These are phyloP conservation scores for Nudaria mundana DNA, from an alignment of 2,888 invertebrate species.

Conservation along the genomic window DNA sequence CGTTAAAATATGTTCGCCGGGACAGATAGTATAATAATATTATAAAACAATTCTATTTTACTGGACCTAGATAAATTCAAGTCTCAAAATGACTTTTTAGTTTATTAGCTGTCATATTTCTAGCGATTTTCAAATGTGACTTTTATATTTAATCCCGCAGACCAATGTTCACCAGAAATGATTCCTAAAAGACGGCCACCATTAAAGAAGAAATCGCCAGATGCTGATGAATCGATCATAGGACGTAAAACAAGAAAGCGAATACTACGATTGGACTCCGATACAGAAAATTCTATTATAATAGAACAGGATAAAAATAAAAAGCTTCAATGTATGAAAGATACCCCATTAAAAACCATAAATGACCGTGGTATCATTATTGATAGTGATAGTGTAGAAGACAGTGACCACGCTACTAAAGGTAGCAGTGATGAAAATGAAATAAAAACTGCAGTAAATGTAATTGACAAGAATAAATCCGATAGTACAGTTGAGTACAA, in stretches of 20 bases:
- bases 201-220: constrained; percentile 31
- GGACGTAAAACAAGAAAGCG: constrained; percentile 57
- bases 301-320: constrained; percentile 56
- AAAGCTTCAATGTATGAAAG: constrained; percentile 58
- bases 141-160: constrained; percentile 20
- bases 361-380: constrained; percentile 11
- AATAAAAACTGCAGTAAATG: not conserved
- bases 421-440: not conserved
- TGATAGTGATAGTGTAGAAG: constrained; percentile 22
- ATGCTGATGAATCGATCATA: constrained; percentile 43
- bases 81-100: too few relatives aligned
- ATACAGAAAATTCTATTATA: constrained; percentile 67
- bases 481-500: constrained; percentile 11
- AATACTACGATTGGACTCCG: constrained; percentile 60
- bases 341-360: constrained; percentile 59
- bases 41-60: too few relatives aligned
- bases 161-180: constrained; percentile 62
- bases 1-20: too few relatives aligned
- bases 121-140: too few relatives aligned
- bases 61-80: too few relatives aligned
- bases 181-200: constrained; percentile 50
- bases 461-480: not conserved
- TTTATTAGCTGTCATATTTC: too few relatives aligned
- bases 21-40: too few relatives aligned
- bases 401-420: constrained; percentile 15